Conservation (phyloP, 2,797 vertebrate species). For the Lepilemur ruficaudatus region DNA sequence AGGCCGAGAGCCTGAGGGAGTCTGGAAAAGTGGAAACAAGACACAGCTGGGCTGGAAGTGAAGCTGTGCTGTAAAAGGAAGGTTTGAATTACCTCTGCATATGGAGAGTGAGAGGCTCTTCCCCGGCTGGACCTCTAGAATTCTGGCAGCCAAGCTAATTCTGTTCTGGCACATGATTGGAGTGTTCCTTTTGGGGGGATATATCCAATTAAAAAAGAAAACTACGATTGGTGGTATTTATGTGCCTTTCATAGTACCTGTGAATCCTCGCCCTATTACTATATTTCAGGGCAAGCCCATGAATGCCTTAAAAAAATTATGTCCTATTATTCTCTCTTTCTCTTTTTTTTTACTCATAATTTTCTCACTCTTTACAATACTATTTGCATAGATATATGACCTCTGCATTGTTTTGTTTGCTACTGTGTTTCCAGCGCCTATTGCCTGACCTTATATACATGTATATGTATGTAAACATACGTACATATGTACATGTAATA, state of each 20-base stretch:
- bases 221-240: background rate
- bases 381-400: background rate
- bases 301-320: background rate
- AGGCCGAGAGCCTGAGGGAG: background rate
- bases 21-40: background rate
- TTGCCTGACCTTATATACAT: background rate
- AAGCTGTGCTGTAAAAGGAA: background rate
- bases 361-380: background rate
- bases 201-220: background rate
- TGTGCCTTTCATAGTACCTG: background rate
- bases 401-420: background rate
- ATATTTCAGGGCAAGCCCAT: too few species aligned
- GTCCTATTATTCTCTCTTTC: too few species aligned
- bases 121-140: background rate
- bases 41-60: too few species aligned
- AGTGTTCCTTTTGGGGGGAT: background rate
- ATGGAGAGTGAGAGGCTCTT: fast-evolving
- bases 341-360: background rate
- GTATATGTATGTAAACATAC: background rate
- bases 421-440: background rate
- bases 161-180: background rate
- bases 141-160: background rate
- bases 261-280: background rate
- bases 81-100: background rate
- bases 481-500: background rate